Evolutionary conservation across 2,113 vertebrate species (phyloP).

Genomic region (Hiodon alosoides): DNA sequence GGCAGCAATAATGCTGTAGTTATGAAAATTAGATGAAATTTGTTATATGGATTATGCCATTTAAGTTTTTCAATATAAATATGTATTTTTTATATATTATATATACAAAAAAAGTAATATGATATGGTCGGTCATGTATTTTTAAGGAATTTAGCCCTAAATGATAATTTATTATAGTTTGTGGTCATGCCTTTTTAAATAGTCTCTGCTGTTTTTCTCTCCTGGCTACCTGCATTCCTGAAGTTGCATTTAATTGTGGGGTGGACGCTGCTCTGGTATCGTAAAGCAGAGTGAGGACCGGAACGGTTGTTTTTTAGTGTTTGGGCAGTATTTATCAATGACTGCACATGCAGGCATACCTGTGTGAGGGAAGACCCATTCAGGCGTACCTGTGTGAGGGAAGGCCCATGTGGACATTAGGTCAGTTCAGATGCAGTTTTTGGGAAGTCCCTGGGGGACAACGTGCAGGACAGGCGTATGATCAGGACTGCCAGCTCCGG

Average conservation of each 20-base stretch:
- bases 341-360: neutral
- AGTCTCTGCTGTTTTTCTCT: slow-evolving; percentile 45
- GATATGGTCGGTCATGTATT: neutral
- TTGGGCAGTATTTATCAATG: no score
- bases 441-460: slow-evolving; percentile 4
- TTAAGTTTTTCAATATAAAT: neutral
- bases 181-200: slow-evolving; percentile 54
- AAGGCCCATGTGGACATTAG: neutral
- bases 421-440: neutral
- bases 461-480: neutral
- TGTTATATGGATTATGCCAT: neutral
- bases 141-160: slow-evolving; percentile 32
- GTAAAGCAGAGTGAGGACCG: slow-evolving; percentile 17
- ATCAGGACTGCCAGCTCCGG: neutral
- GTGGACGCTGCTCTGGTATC: slow-evolving; percentile 39
- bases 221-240: slow-evolving; percentile 41
- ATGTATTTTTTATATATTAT: neutral
- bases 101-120: neutral
- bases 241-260: slow-evolving; percentile 58
- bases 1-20: no score
- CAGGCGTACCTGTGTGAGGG: neutral
- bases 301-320: no score
- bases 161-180: slow-evolving; percentile 50
- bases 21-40: neutral
- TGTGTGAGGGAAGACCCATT: neutral